These are phyloP conservation scores for Crotalus tigris DNA, from an alignment of 2,113 vertebrate species.

Conservation along the genomic window DNA sequence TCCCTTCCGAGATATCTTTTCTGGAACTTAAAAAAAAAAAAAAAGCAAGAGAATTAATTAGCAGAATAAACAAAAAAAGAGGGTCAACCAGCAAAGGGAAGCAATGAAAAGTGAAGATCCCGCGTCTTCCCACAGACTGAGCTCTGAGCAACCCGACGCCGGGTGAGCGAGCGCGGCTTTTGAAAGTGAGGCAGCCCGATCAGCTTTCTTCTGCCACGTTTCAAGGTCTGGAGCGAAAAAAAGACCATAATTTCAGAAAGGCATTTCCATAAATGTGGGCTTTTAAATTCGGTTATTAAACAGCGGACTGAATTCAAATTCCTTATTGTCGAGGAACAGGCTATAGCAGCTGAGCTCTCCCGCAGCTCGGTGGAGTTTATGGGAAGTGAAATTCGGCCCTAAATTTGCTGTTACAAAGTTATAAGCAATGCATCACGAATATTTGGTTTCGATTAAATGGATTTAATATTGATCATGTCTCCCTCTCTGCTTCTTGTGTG, in stretches of 20 bases:
- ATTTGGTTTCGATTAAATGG: background rate
- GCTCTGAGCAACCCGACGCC: background rate
- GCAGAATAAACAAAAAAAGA: background rate
- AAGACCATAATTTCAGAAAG: background rate
- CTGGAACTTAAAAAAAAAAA: background rate
- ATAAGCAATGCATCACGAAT: background rate
- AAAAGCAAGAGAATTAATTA: background rate
- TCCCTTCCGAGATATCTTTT: background rate
- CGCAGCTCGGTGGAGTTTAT: background rate
- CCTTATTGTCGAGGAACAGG: background rate
- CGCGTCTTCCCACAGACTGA: background rate
- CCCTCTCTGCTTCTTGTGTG: background rate
- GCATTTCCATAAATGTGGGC: background rate
- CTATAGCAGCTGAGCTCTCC: background rate
- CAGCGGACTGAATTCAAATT: background rate
- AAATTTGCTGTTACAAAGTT: background rate
- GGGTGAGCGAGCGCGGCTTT: background rate
- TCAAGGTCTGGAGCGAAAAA: background rate
- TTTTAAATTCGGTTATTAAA: background rate
- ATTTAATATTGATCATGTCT: background rate
- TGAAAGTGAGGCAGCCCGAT: background rate
- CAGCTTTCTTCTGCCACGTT: background rate
- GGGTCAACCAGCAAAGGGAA: background rate
- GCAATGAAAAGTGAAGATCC: too few relatives aligned
- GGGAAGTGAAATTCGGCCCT: background rate